These are phyloP conservation scores for Neuroterus valhalla DNA, from an alignment of 1,140 invertebrate genomes.

Conservation along the genomic window DNA sequence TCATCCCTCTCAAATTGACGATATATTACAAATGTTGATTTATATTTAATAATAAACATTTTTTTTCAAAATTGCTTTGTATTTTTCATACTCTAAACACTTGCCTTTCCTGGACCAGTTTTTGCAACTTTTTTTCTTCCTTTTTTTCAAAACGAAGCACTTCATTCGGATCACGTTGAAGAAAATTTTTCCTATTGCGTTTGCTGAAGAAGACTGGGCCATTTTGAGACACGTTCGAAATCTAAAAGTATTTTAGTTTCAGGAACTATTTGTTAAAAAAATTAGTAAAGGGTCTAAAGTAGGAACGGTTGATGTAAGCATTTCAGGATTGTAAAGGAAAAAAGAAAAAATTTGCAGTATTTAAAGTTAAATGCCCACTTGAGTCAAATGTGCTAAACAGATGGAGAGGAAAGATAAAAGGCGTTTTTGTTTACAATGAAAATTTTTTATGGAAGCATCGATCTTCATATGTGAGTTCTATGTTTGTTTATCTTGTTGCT, in stretches of 20 bases:
- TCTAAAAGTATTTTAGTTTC: constrained; percentile 77
- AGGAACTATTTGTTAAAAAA: not conserved
- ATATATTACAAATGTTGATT: no score
- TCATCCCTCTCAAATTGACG: no score
- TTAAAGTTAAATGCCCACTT: not conserved
- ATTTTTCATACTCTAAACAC: constrained; percentile 82
- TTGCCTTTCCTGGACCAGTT: constrained; percentile 89
- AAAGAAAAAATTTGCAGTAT: not conserved
- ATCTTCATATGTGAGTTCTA: not conserved
- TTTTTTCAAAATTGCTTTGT: constrained; percentile 85
- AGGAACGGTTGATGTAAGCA: constrained; percentile 23
- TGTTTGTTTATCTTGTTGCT: not conserved
- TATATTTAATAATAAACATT: constrained; percentile 80
- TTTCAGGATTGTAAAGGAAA: constrained; percentile 23
- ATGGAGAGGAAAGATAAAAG: constrained; percentile 1
- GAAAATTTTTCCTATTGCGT: constrained; percentile 93
- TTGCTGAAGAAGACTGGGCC: constrained; percentile 87
- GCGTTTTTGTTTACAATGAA: not conserved
- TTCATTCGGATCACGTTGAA: constrained; percentile 95
- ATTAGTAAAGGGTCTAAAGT: not conserved
- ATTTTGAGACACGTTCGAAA: constrained; percentile 94
- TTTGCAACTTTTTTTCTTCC: constrained; percentile 80
- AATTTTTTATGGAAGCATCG: not conserved
- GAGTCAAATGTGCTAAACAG: not conserved
- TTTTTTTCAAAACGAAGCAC: constrained; percentile 90